Evolutionary conservation across 2,888 invertebrate genomes (phyloP).

Genomic region (Trichogramma evanescens): DNA sequence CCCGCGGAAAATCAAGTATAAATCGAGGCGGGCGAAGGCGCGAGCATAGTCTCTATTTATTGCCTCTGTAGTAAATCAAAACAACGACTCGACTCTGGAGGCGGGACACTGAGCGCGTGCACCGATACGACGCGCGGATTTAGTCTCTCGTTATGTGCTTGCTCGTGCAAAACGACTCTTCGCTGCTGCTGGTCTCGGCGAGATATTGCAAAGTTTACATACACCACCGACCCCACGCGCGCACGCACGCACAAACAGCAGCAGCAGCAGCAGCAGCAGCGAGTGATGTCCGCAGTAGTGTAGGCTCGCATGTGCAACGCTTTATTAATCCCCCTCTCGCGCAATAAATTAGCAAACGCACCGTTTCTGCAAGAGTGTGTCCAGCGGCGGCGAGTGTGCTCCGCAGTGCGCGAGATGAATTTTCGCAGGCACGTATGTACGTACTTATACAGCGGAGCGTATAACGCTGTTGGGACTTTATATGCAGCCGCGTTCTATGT

Average conservation of each 20-base stretch:
- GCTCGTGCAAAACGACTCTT: too few relatives aligned
- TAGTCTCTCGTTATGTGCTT: too few relatives aligned
- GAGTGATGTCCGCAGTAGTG: constrained; percentile 21
- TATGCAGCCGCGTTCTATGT: too few relatives aligned
- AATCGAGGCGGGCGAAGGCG: background rate
- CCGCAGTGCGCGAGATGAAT: constrained; percentile 22
- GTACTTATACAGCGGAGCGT: too few relatives aligned
- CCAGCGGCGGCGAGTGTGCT: background rate
- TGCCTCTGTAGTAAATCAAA: constrained; percentile 16
- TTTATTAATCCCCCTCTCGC: constrained; percentile 37
- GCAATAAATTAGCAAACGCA: constrained; percentile 37
- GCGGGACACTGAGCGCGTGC: background rate
- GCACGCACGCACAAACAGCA: constrained; percentile 13
- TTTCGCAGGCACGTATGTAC: too few relatives aligned
- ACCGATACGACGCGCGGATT: background rate
- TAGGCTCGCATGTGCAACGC: constrained; percentile 16
- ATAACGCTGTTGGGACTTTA: too few relatives aligned
- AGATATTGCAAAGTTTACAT: constrained; percentile 27
- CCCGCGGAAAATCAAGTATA: too few relatives aligned
- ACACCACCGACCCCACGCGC: constrained; percentile 17
- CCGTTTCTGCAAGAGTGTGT: constrained; percentile 23
- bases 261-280: constrained; percentile 12
- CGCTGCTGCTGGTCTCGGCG: background rate
- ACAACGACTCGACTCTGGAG: background rate
- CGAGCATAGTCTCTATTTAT: background rate